Conservation (phyloP, 2,888 invertebrate genomes). For the Margaritifera margaritifera region DNA sequence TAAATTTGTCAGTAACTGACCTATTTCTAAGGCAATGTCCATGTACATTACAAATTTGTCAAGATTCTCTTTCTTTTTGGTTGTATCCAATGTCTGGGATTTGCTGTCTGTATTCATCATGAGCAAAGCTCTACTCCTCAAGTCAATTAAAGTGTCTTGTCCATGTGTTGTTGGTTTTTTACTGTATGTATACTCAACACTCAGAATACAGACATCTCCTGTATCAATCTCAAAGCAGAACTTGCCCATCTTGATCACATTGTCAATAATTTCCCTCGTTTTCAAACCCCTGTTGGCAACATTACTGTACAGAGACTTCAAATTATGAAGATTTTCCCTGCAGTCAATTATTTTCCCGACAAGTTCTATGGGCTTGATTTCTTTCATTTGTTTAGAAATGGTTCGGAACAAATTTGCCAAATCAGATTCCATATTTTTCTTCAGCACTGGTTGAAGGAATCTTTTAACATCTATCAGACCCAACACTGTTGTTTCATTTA, state of each 20-base stretch:
- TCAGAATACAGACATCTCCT: conserved; percentile 10
- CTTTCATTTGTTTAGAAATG: conserved; percentile 15
- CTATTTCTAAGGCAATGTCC: conserved; percentile 22
- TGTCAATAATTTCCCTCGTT: conserved; percentile 40
- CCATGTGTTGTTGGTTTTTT: conserved; percentile 12
- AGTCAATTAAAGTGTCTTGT: conserved; percentile 23
- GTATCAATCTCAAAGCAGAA: conserved; percentile 28
- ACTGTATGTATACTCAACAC: conserved; percentile 23
- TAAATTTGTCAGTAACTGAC: conserved; percentile 4
- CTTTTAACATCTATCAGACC: conserved; percentile 41
- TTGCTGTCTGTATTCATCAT: conserved; percentile 27
- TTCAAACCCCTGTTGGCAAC: conserved; percentile 48
- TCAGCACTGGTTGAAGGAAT: conserved; percentile 28
- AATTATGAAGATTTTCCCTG: conserved; percentile 35
- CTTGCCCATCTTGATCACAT: conserved; percentile 28
- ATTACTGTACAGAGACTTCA: conserved; percentile 42
- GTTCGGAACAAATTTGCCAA: background rate
- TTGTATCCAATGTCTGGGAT: background rate
- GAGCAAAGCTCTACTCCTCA: conserved; percentile 42
- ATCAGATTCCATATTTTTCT: background rate
- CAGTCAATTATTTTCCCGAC: conserved; percentile 38
- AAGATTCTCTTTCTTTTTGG: background rate
- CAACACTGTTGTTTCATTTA: conserved; percentile 44
- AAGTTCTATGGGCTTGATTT: conserved; percentile 9
- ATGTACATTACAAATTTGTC: conserved; percentile 14